Percentiles rank a stretch among this genome's conserved stretches.
phyloP scores from a whole-genome alignment of 1,140 invertebrate genomes.

The Ptiloglossa arizonensis region DNA sequence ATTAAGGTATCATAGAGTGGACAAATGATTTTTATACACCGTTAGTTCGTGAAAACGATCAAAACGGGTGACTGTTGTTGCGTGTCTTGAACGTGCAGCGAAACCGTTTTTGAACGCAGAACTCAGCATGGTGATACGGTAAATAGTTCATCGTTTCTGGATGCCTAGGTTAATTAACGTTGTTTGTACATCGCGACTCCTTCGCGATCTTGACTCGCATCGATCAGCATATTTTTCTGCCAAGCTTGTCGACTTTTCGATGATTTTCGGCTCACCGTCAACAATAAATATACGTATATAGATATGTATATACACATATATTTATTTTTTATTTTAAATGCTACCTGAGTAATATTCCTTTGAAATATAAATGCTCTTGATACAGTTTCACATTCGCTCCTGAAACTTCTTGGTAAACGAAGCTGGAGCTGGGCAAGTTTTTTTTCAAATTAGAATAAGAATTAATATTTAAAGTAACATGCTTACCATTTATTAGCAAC shows the following conservation, averaged over 20 bases:
- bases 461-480: no score
- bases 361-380: neutral
- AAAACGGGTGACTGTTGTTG: slow-evolving; percentile 69
- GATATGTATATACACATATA: neutral
- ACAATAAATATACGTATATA: neutral
- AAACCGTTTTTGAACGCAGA: slow-evolving; percentile 77
- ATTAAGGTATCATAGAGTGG: slow-evolving; percentile 43
- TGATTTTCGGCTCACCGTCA: neutral
- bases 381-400: neutral
- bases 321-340: neutral
- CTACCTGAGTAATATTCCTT: neutral
- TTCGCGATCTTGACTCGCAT: neutral
- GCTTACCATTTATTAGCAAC: no score
- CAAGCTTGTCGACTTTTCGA: neutral
- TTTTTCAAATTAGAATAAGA: no score
- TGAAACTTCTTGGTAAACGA: neutral
- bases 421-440: neutral
- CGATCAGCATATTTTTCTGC: neutral
- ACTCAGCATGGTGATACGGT: slow-evolving; percentile 81
- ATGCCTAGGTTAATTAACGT: slow-evolving; percentile 43
- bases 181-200: slow-evolving; percentile 32
- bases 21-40: slow-evolving; percentile 49
- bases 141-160: slow-evolving; percentile 54
- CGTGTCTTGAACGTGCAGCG: slow-evolving; percentile 69
- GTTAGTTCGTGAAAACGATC: slow-evolving; percentile 48